Percentiles rank a stretch among this genome's conserved stretches.
Evolutionary conservation across 2,113 vertebrate species (phyloP).

Genomic region (Triplophysa tibetana): DNA sequence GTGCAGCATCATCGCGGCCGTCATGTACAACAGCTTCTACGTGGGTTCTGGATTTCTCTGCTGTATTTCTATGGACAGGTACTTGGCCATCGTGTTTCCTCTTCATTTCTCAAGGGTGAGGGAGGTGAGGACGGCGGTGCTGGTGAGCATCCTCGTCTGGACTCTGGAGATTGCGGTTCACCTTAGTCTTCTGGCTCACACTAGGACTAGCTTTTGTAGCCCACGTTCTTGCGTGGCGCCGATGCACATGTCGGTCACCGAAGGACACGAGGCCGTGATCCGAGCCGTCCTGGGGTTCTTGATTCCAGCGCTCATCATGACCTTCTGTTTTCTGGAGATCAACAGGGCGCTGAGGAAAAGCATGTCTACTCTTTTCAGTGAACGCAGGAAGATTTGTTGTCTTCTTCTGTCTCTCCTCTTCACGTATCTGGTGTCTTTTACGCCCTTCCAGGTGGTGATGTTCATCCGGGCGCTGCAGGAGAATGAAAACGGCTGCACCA

Average conservation of each 20-base stretch:
- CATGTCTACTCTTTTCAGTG: conserved; percentile 74
- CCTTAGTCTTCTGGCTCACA: conserved; percentile 69
- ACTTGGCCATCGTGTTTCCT: conserved; percentile 80
- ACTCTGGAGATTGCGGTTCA: conserved; percentile 74
- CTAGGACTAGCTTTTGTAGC: conserved; percentile 64
- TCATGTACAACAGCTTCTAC: conserved; percentile 88
- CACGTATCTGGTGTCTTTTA: conserved; percentile 82
- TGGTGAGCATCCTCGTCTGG: conserved; percentile 75
- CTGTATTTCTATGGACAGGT: conserved; percentile 86
- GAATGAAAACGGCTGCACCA: conserved; percentile 66
- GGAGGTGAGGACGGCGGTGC: conserved; percentile 71
- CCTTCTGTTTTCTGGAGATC: conserved; percentile 79
- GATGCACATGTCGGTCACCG: conserved; percentile 70
- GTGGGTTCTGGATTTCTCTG: conserved; percentile 85
- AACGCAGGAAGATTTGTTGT: conserved; percentile 78
- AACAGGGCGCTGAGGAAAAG: conserved; percentile 74
- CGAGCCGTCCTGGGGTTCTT: conserved; percentile 79
- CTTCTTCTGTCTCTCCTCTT: conserved; percentile 78
- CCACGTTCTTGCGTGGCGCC: conserved; percentile 73
- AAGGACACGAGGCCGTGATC: conserved; percentile 72
- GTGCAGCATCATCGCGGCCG: conserved; percentile 77
- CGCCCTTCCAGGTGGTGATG: conserved; percentile 82
- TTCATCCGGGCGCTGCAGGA: conserved; percentile 78
- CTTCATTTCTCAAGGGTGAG: conserved; percentile 75
- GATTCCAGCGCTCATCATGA: conserved; percentile 77